phyloP scores from a whole-genome alignment of 2,888 invertebrate genomes.

The Aspidiotus rigidus region DNA sequence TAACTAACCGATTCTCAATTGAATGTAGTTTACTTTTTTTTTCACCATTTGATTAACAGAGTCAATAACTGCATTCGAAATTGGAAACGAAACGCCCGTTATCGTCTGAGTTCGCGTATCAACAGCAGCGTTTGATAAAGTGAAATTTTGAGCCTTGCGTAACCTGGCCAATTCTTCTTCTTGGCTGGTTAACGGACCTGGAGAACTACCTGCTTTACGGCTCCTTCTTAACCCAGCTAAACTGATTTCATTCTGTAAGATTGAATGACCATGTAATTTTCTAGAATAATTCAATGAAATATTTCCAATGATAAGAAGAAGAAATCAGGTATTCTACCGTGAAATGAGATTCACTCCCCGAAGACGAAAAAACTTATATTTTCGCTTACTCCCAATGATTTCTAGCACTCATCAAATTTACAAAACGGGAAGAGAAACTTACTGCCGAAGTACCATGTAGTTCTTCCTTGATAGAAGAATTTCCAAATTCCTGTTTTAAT shows the following conservation, averaged over 20 bases:
- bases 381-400: too few species aligned
- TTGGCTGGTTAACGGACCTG: constrained; percentile 79
- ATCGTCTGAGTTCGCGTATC: constrained; percentile 81
- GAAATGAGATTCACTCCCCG: too few species aligned
- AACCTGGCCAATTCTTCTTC: constrained; percentile 78
- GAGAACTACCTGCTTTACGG: constrained; percentile 64
- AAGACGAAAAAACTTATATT: too few species aligned
- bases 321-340: neutral
- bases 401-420: too few species aligned
- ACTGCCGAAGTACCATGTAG: constrained; percentile 64
- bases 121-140: constrained; percentile 64
- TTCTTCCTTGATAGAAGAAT: constrained; percentile 87
- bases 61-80: constrained; percentile 43
- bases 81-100: constrained; percentile 81
- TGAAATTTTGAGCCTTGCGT: constrained; percentile 56
- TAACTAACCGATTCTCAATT: constrained; percentile 66
- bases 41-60: constrained; percentile 38
- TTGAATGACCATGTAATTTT: neutral
- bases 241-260: constrained; percentile 63
- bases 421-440: neutral
- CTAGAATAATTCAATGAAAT: neutral
- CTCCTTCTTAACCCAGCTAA: constrained; percentile 73
- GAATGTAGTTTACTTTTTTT: constrained; percentile 77
- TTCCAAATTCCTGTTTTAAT: constrained; percentile 90
- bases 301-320: constrained; percentile 46